These are phyloP conservation scores for Aphodius granarius DNA, from an alignment of 2,888 invertebrate species.

Conservation along the genomic window DNA sequence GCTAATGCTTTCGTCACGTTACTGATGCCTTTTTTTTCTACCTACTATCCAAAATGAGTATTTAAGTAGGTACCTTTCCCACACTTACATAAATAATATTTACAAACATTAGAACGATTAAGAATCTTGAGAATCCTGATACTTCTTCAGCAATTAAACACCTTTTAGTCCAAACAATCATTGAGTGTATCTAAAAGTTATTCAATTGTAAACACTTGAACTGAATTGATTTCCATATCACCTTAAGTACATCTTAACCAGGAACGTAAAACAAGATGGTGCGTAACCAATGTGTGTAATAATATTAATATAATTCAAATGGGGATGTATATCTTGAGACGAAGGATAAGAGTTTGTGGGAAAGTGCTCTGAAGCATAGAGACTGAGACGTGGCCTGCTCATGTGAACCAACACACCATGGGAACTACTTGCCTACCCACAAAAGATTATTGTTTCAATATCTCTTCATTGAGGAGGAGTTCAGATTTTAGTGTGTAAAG, in stretches of 20 bases:
- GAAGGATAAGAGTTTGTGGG: slow-evolving; percentile 24
- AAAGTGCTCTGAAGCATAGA: slow-evolving; percentile 28
- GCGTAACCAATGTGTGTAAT: not conserved
- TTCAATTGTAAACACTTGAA: not conserved
- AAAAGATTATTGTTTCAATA: slow-evolving; percentile 4
- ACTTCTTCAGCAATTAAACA: not conserved
- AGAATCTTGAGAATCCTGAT: not conserved
- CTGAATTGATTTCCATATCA: not conserved
- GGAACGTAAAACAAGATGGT: not conserved
- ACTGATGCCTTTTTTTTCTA: not conserved
- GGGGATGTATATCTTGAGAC: slow-evolving; percentile 1
- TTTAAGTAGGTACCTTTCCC: not conserved
- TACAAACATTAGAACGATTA: not conserved
- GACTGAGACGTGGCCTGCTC: slow-evolving; percentile 14
- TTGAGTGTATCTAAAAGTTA: not conserved
- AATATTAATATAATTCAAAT: slow-evolving; percentile 20
- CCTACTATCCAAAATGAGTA: not conserved
- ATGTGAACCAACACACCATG: slow-evolving; percentile 27
- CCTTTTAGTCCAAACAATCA: not conserved
- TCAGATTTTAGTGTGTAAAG: not conserved
- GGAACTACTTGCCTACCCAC: slow-evolving; percentile 7
- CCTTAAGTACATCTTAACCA: not conserved
- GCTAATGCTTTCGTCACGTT: slow-evolving; percentile 3
- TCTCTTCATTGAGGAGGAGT: not conserved
- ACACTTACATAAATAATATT: not conserved